Base-by-base conservation (phyloP, 2,888 invertebrate genomes). In the Eremobia ochroleuca region DNA sequence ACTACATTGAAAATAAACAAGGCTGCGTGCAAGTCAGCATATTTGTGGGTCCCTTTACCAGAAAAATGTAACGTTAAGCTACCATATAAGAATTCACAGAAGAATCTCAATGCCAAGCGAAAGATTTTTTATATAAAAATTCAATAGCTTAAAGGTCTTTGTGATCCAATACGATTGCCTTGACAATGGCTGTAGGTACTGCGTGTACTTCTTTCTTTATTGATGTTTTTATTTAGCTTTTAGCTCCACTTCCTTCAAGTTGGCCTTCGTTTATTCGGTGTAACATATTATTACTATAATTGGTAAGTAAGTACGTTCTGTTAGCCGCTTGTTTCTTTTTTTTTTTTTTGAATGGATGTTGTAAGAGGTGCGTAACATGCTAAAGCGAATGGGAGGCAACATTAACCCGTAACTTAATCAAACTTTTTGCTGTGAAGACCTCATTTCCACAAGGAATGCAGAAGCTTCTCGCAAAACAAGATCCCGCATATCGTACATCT, bases 221-320 rank as follows among this genome's bases (percentile, higher is more conserved):
- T 68, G 37, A 73, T 72, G 81, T 85, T 88, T 85, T 85, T 81
- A 83, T 67, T 58, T 34, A 49, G 75, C 15, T 79, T 79, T 74
- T 72, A 78, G 78, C 71, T 80, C 76, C 28, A 82, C 68, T 87
- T 86, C 87, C 86, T 84, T 49, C 49, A 73, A 79, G 28, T 31
- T 52, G 78, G 21, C 85, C 86, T 87, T 83, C 77, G 43, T 62
- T 49, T 81, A 73, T 73, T 80, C 34, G 79, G 73, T 34, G 69
- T 82, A 85, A 77, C 77, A 77, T 81, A 76, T 79, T 80, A 87
- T 83, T 85, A 85, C 69, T 81, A 66, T 83, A 83, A 87, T 82
- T 81, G 76, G 74, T 75, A 70, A 78, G 69, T 64, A 82, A 76
- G 69, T 79, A 73, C 37, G 2, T 73, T 71, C n/a, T 58, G 21